These are phyloP conservation scores for Patella pellucida DNA, from an alignment of 2,888 invertebrate genomes.

Conservation along the genomic window DNA sequence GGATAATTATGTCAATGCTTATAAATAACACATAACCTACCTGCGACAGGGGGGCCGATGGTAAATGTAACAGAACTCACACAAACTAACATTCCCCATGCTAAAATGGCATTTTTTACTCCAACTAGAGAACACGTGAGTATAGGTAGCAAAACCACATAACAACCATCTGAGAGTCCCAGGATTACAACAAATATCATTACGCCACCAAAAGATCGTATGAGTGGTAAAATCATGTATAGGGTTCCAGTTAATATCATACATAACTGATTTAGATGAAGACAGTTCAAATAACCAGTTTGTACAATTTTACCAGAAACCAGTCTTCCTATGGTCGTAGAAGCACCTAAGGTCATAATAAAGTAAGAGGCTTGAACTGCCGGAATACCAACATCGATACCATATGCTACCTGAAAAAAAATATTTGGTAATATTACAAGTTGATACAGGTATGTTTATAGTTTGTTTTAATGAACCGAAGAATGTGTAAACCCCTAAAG, in stretches of 20 bases:
- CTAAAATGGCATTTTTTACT: constrained; percentile 50
- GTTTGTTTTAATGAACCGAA: background rate
- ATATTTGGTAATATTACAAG: constrained; percentile 17
- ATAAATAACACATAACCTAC: constrained; percentile 31
- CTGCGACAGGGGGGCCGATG: constrained; percentile 60
- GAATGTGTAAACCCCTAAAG: background rate
- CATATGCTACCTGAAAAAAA: constrained; percentile 52
- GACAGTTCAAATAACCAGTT: constrained; percentile 47
- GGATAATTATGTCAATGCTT: too few species aligned
- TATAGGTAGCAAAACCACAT: constrained; percentile 57
- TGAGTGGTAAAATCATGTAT: constrained; percentile 55
- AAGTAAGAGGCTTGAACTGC: constrained; percentile 49
- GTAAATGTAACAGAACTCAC: constrained; percentile 56
- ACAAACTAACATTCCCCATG: constrained; percentile 59
- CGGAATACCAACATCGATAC: constrained; percentile 49
- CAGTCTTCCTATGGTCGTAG: constrained; percentile 56
- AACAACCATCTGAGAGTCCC: constrained; percentile 62
- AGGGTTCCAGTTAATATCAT: constrained; percentile 57
- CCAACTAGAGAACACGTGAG: constrained; percentile 52
- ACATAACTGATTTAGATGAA: constrained; percentile 59
- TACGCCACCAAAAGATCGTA: constrained; percentile 47
- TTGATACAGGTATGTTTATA: constrained; percentile 7
- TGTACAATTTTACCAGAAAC: constrained; percentile 58
- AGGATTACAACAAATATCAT: constrained; percentile 33
- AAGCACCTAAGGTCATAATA: constrained; percentile 52